These are phyloP conservation scores for Squalus acanthias DNA, from an alignment of 2,797 vertebrate species.

Conservation along the genomic window DNA sequence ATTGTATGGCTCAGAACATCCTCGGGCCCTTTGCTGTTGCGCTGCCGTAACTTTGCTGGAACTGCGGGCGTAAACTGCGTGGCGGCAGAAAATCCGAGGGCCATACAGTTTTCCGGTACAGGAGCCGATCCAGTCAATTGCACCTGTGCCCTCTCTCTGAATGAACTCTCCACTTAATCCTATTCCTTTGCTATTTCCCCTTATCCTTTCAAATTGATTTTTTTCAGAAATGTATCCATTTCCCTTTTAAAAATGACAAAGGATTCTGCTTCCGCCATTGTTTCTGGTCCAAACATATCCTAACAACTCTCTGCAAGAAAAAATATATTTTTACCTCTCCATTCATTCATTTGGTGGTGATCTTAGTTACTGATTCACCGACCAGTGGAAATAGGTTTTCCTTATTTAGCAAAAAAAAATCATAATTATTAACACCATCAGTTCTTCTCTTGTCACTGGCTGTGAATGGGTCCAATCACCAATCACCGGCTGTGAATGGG, in stretches of 20 bases:
- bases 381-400: not conserved
- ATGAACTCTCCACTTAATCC: not conserved
- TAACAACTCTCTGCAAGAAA: not conserved
- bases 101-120: not conserved
- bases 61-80: not conserved
- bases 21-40: not conserved
- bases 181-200: not conserved
- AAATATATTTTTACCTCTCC: not conserved
- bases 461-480: not conserved
- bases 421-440: not conserved
- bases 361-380: not conserved
- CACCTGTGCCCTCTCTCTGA: not conserved
- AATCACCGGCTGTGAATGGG: not conserved
- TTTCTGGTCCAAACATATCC: not conserved
- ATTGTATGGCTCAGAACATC: not conserved
- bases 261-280: not conserved
- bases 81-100: not conserved
- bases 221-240: not conserved
- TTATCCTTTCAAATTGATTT: not conserved
- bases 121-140: not conserved
- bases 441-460: not conserved
- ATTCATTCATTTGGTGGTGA: not conserved
- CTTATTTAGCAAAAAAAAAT: not conserved
- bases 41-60: not conserved
- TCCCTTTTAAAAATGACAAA: not conserved